These are phyloP conservation scores for Vollenhovia emeryi DNA, from an alignment of 1,140 invertebrate species.

Conservation along the genomic window DNA sequence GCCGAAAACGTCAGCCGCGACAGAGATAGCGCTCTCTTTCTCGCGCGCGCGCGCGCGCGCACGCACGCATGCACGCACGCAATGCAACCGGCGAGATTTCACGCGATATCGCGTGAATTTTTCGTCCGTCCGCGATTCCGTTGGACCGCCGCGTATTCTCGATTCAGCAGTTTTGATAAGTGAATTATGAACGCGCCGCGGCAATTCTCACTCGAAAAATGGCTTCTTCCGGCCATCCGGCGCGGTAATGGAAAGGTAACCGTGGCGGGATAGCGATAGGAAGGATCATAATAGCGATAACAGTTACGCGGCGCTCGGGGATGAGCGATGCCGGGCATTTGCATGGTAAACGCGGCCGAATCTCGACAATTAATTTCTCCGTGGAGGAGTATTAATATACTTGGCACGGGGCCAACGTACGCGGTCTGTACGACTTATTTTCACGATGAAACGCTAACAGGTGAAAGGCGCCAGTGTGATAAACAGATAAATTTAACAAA, in stretches of 20 bases:
- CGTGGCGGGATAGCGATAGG: constrained; percentile 41
- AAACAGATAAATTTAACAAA: too few relatives aligned
- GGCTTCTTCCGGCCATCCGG: constrained; percentile 54
- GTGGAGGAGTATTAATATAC: constrained; percentile 30
- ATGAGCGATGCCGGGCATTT: constrained; percentile 43
- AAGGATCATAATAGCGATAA: constrained; percentile 55
- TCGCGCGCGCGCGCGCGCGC: too few relatives aligned
- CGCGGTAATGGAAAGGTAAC: constrained; percentile 51
- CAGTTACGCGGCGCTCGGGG: not conserved
- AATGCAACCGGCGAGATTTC: not conserved
- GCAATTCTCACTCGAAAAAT: constrained; percentile 54
- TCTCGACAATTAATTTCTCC: constrained; percentile 32
- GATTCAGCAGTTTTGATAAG: constrained; percentile 59
- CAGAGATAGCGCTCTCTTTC: not conserved
- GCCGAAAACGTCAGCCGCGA: not conserved
- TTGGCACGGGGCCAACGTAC: not conserved
- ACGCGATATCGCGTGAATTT: constrained; percentile 17
- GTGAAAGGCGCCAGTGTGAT: too few relatives aligned
- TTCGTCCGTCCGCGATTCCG: constrained; percentile 14
- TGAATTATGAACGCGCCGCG: constrained; percentile 48
- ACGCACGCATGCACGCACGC: not conserved
- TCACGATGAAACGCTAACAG: too few relatives aligned
- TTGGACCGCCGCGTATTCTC: constrained; percentile 31
- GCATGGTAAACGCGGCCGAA: constrained; percentile 31
- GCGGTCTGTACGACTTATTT: not conserved